Evolutionary conservation across 23 tunicate species (phyloP).

Genomic region (Diplosoma virens): DNA sequence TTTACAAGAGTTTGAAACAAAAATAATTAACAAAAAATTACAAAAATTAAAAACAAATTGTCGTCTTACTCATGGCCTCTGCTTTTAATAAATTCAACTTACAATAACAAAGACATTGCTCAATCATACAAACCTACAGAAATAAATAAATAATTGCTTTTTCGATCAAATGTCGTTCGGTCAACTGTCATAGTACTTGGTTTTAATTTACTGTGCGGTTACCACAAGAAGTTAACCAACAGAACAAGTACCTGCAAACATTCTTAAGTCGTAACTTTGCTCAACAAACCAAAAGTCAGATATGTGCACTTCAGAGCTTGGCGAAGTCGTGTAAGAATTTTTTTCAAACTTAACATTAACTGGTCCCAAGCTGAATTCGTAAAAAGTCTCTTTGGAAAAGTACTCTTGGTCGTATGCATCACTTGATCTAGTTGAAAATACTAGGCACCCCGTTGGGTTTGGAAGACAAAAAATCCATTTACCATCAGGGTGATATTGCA

Average conservation of each 20-base stretch:
- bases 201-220: too few relatives aligned
- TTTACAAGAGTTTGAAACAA: too few relatives aligned
- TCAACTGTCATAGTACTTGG: too few relatives aligned
- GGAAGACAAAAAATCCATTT: slow-evolving; percentile 45
- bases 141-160: too few relatives aligned
- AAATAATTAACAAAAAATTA: too few relatives aligned
- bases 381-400: background rate
- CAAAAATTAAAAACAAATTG: too few relatives aligned
- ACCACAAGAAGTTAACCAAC: background rate
- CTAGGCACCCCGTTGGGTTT: slow-evolving; percentile 27
- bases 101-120: too few relatives aligned
- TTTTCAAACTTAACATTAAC: background rate
- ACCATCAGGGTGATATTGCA: slow-evolving; percentile 40
- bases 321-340: background rate
- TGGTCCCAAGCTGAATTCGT: slow-evolving; percentile 4
- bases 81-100: too few relatives aligned
- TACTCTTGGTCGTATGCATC: background rate
- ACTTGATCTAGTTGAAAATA: background rate
- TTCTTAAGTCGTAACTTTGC: slow-evolving; percentile 46
- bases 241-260: slow-evolving; percentile 35
- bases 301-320: background rate
- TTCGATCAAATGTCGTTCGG: too few relatives aligned
- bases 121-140: too few relatives aligned
- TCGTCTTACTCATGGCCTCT: too few relatives aligned
- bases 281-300: slow-evolving; percentile 44